Base-by-base conservation (phyloP, 2,113 vertebrate genomes). In the Aegithalos caudatus region DNA sequence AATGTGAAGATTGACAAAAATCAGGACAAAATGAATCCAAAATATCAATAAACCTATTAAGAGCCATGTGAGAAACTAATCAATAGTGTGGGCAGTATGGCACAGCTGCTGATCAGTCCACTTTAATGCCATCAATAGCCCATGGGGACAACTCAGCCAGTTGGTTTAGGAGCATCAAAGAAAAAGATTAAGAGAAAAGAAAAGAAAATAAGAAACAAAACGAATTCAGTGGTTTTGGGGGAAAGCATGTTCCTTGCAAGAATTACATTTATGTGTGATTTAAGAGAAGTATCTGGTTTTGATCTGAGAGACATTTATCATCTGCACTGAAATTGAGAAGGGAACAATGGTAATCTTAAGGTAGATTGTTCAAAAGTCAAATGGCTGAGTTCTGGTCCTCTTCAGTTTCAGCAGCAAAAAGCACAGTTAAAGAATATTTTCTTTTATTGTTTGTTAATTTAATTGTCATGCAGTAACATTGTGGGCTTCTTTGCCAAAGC, bases 41-140 rank as follows among this genome's bases (percentile, higher is more conserved):
- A 97, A 95, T 94, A 96, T 96, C 95, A 96, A 97, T 96, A 97
- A 97, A 96, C 71, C 88, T 93, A 83, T 96, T 97, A 90, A 95
- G 35, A 88, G 35, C 38, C 81, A 67, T 83, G 87, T 85, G 90
- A 92, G 67, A 83, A 93, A 66, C 27, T 25, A 47, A 95, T 96
- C 93, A 0, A 96, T 96, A 95, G 60, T 80, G 86, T 7, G 58
- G 88, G 67, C 81, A 94, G 79, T 8, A 51, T 67, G 81, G 81
- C 94, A 95, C 94, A 96, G 93, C 94, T 96, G 95, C 76, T 83
- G 62, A 94, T 22, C 64, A 94, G 79, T 56, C 79, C 79, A 88
- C 79, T 94, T 93, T 90, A 93, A 78, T 78, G 48, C 74, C 90
- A 86, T 95, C 93, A 93, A 40, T 82, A 86, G 56, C 51, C 95